Evolutionary conservation across 2,888 invertebrate genomes (phyloP), one percentile per base, ranked within the genome.

Genomic region (Drosophila paracracens): DNA sequence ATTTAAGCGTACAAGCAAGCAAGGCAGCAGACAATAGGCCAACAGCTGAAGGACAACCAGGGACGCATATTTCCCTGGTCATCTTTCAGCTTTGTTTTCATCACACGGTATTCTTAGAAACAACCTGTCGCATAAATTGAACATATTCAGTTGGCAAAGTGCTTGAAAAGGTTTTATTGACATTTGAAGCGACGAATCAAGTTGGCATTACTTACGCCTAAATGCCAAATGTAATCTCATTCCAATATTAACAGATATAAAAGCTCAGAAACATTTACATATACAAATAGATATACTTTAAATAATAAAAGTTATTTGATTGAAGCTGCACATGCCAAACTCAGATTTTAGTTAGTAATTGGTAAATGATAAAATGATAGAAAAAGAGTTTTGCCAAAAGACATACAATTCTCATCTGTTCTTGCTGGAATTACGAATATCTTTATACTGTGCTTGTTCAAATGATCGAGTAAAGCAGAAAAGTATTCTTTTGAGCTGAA

Each of bases 221-320:
- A 69, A 69, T 68, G 61, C 68, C 63, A 54, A 68, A 74, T 79
- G 70, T 57, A 72, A 70, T 76, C 74, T 83, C 75, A 70, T 59
- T 66, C 61, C 51, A 70, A 52, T 38, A 61, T 16, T 36, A 52
- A 56, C 54, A 50, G 48, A 54, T 65, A 61, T 4, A 35, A 18
- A 35, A 50, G 1, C 43, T 6, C n/a, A 11, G 11, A 13, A 43
- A 13, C 0, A 43, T 43, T 13, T 3, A 21, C 3, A 21, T 6
- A 21, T 1, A 21, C 13, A 8, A n/a, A n/a, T 0, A 8, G 3
- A 33, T 33, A 8, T 8, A 35, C 5, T 35, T 35, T 13, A 35
- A 6, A 35, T 35, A 16, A 36, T 31, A 31, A 2, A 36, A 36
- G 36, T n/a, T n/a, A 38, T 40, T n/a, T 40, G n/a, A 40, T 40